These are phyloP conservation scores for Atrichornis clamosus DNA, from an alignment of 2,113 vertebrate genomes.

Conservation along the genomic window DNA sequence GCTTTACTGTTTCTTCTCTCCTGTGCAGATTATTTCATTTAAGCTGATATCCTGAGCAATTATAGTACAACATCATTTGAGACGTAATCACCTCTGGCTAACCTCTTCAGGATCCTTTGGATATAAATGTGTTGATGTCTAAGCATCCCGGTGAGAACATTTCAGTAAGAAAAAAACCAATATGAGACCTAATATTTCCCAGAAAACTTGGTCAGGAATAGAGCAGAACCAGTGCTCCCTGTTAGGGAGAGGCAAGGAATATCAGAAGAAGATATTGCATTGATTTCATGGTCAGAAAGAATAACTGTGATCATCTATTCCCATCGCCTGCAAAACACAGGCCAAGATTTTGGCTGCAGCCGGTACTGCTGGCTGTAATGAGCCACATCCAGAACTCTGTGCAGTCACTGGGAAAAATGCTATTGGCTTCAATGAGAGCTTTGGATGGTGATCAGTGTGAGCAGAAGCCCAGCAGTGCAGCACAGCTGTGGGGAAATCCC, in stretches of 20 bases:
- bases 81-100: slow-evolving; percentile 57
- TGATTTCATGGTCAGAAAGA: slow-evolving; percentile 24
- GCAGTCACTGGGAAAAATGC: background rate
- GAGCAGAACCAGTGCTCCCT: background rate
- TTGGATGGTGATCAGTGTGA: background rate
- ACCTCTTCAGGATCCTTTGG: slow-evolving; percentile 41
- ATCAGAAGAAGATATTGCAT: background rate
- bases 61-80: slow-evolving; percentile 52
- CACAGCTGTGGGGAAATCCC: slow-evolving; percentile 41
- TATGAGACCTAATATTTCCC: slow-evolving; percentile 33
- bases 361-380: background rate
- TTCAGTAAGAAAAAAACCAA: background rate
- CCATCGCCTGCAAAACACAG: background rate
- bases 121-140: slow-evolving; percentile 45
- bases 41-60: slow-evolving; percentile 59
- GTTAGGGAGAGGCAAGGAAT: background rate
- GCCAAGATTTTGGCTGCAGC: background rate
- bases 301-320: slow-evolving; percentile 24
- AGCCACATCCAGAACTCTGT: slow-evolving; percentile 2
- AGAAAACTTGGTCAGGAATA: slow-evolving; percentile 1
- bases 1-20: slow-evolving; percentile 61
- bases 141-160: slow-evolving; percentile 37
- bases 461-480: slow-evolving; percentile 16
- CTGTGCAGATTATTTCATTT: slow-evolving; percentile 62
- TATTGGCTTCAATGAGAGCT: background rate